A percentile compares a stretch with the other conserved stretches of the same genome.
Conservation (phyloP, 2,113 vertebrate species). For the Rafetus swinhoei region DNA sequence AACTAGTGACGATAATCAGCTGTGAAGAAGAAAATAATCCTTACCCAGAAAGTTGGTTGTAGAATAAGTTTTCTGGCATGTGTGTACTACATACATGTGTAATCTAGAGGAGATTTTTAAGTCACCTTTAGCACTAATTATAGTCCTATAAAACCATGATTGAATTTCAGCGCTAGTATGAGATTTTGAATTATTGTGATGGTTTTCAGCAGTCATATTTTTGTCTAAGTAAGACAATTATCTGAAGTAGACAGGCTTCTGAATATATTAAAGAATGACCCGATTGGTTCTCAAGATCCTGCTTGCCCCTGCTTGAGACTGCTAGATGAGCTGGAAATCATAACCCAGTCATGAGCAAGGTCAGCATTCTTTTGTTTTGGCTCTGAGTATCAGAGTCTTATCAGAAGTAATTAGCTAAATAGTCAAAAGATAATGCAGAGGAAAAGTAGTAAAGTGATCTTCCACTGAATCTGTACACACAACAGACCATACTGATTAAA, state of each 20-base stretch:
- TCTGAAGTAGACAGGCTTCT: not conserved
- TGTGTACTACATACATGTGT: not conserved
- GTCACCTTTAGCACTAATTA: not conserved
- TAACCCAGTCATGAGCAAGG: slow-evolving; percentile 11
- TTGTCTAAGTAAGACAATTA: not conserved
- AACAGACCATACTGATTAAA: slow-evolving; percentile 36
- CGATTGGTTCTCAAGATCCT: not conserved
- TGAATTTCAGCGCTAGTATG: not conserved
- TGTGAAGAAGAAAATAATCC: not conserved
- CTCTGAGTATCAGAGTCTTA: not conserved
- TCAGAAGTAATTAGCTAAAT: slow-evolving; percentile 33
- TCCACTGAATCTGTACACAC: slow-evolving; percentile 34
- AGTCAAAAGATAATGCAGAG: slow-evolving; percentile 30
- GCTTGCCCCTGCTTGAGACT: not conserved
- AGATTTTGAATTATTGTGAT: not conserved
- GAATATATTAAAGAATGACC: not conserved
- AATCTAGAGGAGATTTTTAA: not conserved
- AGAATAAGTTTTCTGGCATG: not conserved
- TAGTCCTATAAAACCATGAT: not conserved
- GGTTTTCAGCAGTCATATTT: not conserved
- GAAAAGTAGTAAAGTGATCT: slow-evolving; percentile 14
- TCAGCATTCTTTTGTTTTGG: slow-evolving; percentile 1
- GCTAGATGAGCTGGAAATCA: slow-evolving; percentile 7
- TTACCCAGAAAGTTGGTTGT: not conserved
- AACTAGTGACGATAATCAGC: not conserved